Conservation (phyloP, 2,888 invertebrate species). For the Lasioglossum lativentre region DNA sequence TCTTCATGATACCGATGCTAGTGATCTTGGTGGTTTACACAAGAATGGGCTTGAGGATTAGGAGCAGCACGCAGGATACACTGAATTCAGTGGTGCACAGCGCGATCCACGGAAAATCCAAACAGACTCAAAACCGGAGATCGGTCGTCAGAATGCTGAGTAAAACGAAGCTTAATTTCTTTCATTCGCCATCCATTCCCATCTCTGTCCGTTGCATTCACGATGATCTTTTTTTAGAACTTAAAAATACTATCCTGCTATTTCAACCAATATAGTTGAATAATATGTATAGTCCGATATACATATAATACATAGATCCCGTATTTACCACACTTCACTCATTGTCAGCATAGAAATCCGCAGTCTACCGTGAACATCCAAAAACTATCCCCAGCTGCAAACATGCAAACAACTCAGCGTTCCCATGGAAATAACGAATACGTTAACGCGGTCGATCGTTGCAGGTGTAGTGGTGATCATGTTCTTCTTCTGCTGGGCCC, state of each 20-base stretch:
- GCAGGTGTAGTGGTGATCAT: constrained; percentile 96
- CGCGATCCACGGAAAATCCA: constrained; percentile 89
- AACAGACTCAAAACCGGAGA: constrained; percentile 89
- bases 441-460: constrained; percentile 70
- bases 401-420: not conserved
- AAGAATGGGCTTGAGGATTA: constrained; percentile 91
- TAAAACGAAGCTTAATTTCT: constrained; percentile 83
- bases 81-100: constrained; percentile 86
- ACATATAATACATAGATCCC: too few relatives aligned
- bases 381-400: not conserved
- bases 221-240: too few relatives aligned
- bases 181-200: not conserved
- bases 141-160: constrained; percentile 93
- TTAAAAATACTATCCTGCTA: not conserved
- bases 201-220: too few relatives aligned
- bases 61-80: constrained; percentile 85
- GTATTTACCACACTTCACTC: too few relatives aligned
- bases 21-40: constrained; percentile 92
- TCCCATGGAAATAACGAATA: not conserved
- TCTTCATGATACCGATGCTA: constrained; percentile 91
- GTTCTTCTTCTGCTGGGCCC: constrained; percentile 98
- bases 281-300: too few relatives aligned
- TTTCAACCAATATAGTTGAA: too few relatives aligned
- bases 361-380: not conserved
- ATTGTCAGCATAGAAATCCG: too few relatives aligned